Conservation (phyloP, 1,140 invertebrate species). For the Lordiphosa clarofinis region DNA sequence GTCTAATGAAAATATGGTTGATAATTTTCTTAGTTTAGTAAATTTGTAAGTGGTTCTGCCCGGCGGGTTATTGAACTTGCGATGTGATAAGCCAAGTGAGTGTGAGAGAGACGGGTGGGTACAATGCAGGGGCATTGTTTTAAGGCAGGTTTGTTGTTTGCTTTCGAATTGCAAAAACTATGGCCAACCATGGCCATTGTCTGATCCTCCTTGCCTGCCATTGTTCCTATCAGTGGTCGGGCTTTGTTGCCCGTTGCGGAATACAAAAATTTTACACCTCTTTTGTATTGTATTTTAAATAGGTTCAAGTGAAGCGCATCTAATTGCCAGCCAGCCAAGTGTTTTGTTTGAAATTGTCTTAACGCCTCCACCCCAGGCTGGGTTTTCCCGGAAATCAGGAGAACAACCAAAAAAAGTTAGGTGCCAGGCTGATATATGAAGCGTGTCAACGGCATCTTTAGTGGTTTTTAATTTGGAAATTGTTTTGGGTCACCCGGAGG, state of each 20-base stretch:
- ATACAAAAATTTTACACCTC: constrained; percentile 71
- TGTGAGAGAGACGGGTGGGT: not conserved
- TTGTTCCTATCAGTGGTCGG: constrained; percentile 68
- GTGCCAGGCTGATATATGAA: constrained; percentile 64
- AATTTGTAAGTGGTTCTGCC: constrained; percentile 35
- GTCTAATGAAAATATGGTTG: constrained; percentile 46
- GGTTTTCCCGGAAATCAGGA: constrained; percentile 70
- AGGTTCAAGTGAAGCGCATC: constrained; percentile 75
- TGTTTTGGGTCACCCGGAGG: constrained; percentile 55
- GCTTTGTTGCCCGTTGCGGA: constrained; percentile 69
- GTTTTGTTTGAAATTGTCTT: constrained; percentile 54
- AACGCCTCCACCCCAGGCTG: constrained; percentile 40
- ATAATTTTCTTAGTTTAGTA: constrained; percentile 61
- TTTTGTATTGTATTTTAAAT: constrained; percentile 77
- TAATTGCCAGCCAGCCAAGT: constrained; percentile 73
- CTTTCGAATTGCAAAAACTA: constrained; percentile 58
- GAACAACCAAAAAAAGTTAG: constrained; percentile 16
- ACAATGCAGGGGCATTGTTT: constrained; percentile 1
- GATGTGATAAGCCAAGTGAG: constrained; percentile 37
- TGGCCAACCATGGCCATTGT: constrained; percentile 50
- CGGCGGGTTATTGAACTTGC: constrained; percentile 59
- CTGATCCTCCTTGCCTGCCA: constrained; percentile 41
- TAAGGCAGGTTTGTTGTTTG: constrained; percentile 8
- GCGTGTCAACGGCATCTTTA: constrained; percentile 74
- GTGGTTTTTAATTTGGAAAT: constrained; percentile 77